Evolutionary conservation across 2,888 invertebrate species (phyloP).

Genomic region (Kuschelorhynchus macadamiae): DNA sequence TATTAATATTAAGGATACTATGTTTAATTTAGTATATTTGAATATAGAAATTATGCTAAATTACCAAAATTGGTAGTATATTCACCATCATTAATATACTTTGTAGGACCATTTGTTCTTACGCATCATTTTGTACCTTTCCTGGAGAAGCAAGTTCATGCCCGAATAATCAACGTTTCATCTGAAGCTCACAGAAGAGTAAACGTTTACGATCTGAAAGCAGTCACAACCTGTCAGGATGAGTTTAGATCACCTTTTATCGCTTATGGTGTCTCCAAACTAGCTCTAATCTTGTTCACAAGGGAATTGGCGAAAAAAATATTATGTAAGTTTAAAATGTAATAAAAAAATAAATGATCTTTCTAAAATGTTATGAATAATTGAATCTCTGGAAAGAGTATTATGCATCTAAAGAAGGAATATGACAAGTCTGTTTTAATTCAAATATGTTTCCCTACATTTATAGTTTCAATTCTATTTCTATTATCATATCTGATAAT

Average conservation of each 20-base stretch:
- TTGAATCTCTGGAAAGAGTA: too few species aligned
- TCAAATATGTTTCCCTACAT: too few species aligned
- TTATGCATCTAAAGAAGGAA: too few species aligned
- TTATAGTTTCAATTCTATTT: too few species aligned
- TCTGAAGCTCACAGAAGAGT: slow-evolving; percentile 67
- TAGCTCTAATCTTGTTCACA: slow-evolving; percentile 65
- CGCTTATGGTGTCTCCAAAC: slow-evolving; percentile 66
- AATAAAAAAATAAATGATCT: too few species aligned
- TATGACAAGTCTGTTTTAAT: too few species aligned
- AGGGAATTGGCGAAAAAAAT: slow-evolving; percentile 63
- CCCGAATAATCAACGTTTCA: slow-evolving; percentile 70
- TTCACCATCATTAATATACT: too few species aligned
- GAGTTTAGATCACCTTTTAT: slow-evolving; percentile 64
- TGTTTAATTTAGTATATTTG: background rate
- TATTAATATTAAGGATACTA: too few species aligned
- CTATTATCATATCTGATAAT: too few species aligned
- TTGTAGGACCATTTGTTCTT: slow-evolving; percentile 67
- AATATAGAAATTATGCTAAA: too few species aligned
- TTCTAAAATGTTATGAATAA: too few species aligned
- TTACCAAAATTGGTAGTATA: too few species aligned
- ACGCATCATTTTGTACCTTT: slow-evolving; percentile 68
- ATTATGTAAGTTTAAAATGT: slow-evolving; percentile 64
- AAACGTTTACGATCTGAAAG: slow-evolving; percentile 64
- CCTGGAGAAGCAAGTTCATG: slow-evolving; percentile 65
- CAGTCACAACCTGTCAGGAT: slow-evolving; percentile 57